Evolutionary conservation across 2,888 invertebrate genomes (phyloP), one percentile per base, ranked within the genome.

Genomic region (Cinara cedri): DNA sequence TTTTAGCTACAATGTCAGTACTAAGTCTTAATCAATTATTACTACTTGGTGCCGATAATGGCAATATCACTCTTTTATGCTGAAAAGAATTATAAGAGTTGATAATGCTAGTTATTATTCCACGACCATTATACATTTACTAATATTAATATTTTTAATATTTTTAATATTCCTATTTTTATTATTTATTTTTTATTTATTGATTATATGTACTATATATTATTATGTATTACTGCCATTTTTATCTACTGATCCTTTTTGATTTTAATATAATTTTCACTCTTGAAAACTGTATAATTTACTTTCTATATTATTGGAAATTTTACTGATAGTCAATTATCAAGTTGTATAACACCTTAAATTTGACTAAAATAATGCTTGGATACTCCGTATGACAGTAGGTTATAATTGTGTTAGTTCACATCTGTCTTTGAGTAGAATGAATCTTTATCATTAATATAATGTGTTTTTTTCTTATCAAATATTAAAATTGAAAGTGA

Each of bases 41-140:
- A 78, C 87, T 99, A 26, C 87, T 98, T 34, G 98, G 97, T 14
- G 93, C 97, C 60, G 98, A 97, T 85, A 95, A 93, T 84, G 98
- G 98, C 21, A 91, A 90, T 83, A 93, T 95, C 83, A 91, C 90
- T 82, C 87, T 95, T 81, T 87, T 95, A 60, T 95, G 95, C 88
- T 94, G 88, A 85, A 10, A 1, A 6, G 6, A 54, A 10, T 44
- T 19, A 63, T 10, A 14, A 8, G 13, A 54, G 46, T 55, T 71
- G 44, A 49, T 55, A 71, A 55, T 55, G 42, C 21, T 54, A 54
- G 21, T 55, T 21, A 42, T 21, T 55, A 71, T 71, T 55, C 24
- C n/a, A 57, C 34, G 34, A 34, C 34, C 44, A n/a, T 24, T 26
- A 3, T 51, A 68, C n/a, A 63, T 42, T 63, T 63, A 42, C 42